Evolutionary conservation across 2,797 vertebrate species (phyloP).

Genomic region (Sebastes trivittatus): DNA sequence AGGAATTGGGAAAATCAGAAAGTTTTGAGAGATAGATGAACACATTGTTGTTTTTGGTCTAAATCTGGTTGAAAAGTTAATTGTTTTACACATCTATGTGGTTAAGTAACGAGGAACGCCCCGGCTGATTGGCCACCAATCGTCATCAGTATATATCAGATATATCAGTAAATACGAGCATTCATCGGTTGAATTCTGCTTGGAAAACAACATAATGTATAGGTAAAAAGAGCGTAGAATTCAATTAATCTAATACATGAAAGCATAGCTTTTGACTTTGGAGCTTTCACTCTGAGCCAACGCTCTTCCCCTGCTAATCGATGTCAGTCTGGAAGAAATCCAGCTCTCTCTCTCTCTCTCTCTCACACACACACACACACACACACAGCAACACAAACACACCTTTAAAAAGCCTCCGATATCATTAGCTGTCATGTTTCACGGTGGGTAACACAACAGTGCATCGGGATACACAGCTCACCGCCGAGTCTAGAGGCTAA

Average conservation of each 20-base stretch:
- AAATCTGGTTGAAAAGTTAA: background rate
- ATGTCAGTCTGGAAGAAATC: slow-evolving; percentile 69
- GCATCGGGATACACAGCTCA: slow-evolving; percentile 70
- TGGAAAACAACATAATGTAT: slow-evolving; percentile 1
- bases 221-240: slow-evolving; percentile 16
- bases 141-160: accelerated
- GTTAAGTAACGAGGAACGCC: background rate
- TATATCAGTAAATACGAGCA: background rate
- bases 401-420: slow-evolving; percentile 73
- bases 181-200: background rate
- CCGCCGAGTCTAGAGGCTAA: slow-evolving; percentile 66
- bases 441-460: slow-evolving; percentile 76
- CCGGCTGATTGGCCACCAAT: too few species aligned
- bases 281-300: slow-evolving; percentile 47
- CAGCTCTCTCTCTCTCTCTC: slow-evolving; percentile 35
- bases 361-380: slow-evolving; percentile 49
- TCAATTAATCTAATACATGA: slow-evolving; percentile 34
- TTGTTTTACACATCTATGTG: background rate
- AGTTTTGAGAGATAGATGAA: too few species aligned
- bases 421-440: slow-evolving; percentile 86
- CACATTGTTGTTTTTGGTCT: too few species aligned
- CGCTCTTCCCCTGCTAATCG: slow-evolving; percentile 59
- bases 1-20: too few species aligned
- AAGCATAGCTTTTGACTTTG: slow-evolving; percentile 51
- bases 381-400: slow-evolving; percentile 43